These are phyloP conservation scores for Natator depressus DNA, from an alignment of 2,113 vertebrate genomes.

Conservation along the genomic window DNA sequence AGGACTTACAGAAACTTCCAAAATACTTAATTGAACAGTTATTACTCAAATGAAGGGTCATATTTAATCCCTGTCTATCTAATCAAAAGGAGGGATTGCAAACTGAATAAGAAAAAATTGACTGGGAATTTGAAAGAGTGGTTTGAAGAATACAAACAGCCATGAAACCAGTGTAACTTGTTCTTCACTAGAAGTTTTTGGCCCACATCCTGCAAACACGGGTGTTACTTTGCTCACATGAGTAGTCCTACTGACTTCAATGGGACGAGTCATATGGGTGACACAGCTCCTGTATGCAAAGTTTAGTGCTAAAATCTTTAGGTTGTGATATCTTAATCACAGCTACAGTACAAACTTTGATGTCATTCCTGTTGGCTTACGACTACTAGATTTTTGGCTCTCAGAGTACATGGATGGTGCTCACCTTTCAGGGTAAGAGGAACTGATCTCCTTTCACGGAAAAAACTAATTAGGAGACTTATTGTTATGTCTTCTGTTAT, in stretches of 20 bases:
- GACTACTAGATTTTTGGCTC: background rate
- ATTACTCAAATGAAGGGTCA: background rate
- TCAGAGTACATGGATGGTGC: fast-evolving
- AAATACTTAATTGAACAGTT: background rate
- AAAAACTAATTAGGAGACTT: background rate
- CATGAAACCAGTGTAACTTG: fast-evolving
- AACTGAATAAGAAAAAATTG: background rate
- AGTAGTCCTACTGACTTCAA: background rate
- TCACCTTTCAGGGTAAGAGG: background rate
- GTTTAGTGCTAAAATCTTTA: background rate
- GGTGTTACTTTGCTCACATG: background rate
- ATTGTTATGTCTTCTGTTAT: background rate
- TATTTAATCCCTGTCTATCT: background rate
- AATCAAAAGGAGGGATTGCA: no score
- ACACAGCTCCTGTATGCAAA: background rate
- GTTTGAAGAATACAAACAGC: fast-evolving
- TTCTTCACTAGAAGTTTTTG: background rate
- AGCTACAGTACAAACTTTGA: background rate
- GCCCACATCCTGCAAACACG: no score
- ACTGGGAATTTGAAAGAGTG: background rate
- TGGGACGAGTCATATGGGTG: fast-evolving
- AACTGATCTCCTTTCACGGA: background rate
- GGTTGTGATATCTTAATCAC: background rate
- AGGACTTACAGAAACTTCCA: background rate
- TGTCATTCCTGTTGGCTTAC: background rate